Evolutionary conservation across 2,797 vertebrate species (phyloP), one percentile per base, ranked within the genome.

Genomic region (Vultur gryphus): DNA sequence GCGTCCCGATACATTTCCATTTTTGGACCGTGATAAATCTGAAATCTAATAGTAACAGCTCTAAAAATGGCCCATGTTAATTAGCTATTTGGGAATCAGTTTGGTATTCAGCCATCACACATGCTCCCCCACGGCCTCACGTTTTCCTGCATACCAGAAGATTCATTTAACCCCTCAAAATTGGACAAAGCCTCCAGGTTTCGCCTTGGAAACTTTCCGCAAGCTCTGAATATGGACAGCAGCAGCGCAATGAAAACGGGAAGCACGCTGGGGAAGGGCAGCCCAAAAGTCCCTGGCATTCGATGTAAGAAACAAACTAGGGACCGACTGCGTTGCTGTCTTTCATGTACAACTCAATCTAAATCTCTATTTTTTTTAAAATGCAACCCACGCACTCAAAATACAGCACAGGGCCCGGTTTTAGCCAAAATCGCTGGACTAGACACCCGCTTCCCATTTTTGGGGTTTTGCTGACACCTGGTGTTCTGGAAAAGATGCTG

Each of bases 391-490:
- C 16, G 3, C 65, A 11, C 28, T 16, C 14, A 13, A 48, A 66
- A 41, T 1, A 5, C 48, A 57, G 66, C 49, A 9, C 17, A 21
- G 65, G 64, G 41, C 24, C 44, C 0, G 1, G 28, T 35, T 84
- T 54, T 5, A 31, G 43, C 48, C 1, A 0, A 37, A 89, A 75
- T 26, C 2, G 0, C 76, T 14, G 66, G 48, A 28, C 33, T 44
- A 11, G 48, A 6, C 20, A 44, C 12, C 4, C 0, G 2, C 48
- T 31, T 51, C 61, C 35, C 23, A 14, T 95, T 65, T 58, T 26
- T 55, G 46, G 84, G 43, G 89, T 16, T 97, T 51, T 95, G 89
- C 92, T 96, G 97, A 97, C 95, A 91, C 95, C 96, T 95, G 87
- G 57, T 87, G 97, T 93, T 90, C 11, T 29, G n/a, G 29, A 65